phyloP scores from a whole-genome alignment of 1,140 invertebrate species.

The Scaptodrosophila lebanonensis region DNA sequence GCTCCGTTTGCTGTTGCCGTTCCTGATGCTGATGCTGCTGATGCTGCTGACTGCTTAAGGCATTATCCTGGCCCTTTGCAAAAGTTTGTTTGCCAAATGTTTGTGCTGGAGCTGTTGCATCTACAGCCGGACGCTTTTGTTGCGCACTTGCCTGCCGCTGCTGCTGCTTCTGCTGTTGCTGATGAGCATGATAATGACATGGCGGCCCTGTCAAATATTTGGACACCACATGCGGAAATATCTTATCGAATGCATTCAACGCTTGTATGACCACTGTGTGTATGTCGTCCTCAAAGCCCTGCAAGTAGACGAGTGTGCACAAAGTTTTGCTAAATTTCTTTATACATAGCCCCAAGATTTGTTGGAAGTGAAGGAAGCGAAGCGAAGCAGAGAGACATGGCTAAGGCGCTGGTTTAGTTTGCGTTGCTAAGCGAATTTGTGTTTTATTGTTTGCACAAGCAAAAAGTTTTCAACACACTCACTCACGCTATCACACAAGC shows the following conservation, averaged over 20 bases:
- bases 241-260: slow-evolving; percentile 76
- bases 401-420: slow-evolving; percentile 24
- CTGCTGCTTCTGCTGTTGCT: slow-evolving; percentile 46
- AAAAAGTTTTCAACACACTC: slow-evolving; percentile 59
- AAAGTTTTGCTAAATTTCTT: slow-evolving; percentile 62
- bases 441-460: slow-evolving; percentile 74
- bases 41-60: slow-evolving; percentile 67
- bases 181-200: slow-evolving; percentile 76
- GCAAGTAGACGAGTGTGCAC: slow-evolving; percentile 38
- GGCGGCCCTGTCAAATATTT: slow-evolving; percentile 76
- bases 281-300: slow-evolving; percentile 82
- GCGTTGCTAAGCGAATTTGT: slow-evolving; percentile 67
- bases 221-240: slow-evolving; percentile 75
- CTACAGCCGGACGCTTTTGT: slow-evolving; percentile 53
- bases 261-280: slow-evolving; percentile 77
- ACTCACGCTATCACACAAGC: neutral
- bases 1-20: slow-evolving; percentile 1
- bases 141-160: slow-evolving; percentile 62
- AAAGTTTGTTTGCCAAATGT: slow-evolving; percentile 72
- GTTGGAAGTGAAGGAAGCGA: slow-evolving; percentile 30
- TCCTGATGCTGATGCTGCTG: slow-evolving; percentile 16
- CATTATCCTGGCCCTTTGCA: slow-evolving; percentile 71
- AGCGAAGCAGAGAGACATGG: too few species aligned
- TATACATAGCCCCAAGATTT: slow-evolving; percentile 47
- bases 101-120: slow-evolving; percentile 56